A percentile compares a stretch with the other conserved stretches of the same genome.
Conservation (phyloP, 2,888 invertebrate species). For the Erynnis tages region DNA sequence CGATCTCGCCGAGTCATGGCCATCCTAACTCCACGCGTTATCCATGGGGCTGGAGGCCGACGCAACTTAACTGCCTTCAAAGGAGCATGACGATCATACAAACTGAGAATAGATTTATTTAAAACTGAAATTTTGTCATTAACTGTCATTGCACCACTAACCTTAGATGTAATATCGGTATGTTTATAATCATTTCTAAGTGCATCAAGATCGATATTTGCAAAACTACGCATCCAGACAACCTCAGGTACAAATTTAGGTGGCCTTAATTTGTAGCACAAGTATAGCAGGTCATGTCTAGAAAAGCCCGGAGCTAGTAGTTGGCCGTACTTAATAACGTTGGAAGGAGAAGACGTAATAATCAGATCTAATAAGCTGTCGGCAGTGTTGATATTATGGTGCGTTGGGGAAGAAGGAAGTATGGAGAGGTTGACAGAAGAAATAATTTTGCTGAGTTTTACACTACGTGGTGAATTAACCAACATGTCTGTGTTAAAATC, state of each 20-base stretch:
- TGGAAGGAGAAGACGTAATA: not conserved
- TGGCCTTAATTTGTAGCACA: not conserved
- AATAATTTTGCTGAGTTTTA: not conserved
- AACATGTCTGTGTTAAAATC: not conserved
- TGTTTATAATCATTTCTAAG: not conserved
- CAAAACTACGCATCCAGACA: not conserved
- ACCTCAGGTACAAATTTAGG: not conserved
- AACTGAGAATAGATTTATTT: not conserved
- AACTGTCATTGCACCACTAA: not conserved
- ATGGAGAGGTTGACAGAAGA: not conserved
- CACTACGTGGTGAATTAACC: not conserved
- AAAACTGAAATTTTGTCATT: conserved; percentile 1
- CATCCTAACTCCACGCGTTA: not conserved
- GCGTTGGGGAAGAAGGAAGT: not conserved
- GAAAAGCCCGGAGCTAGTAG: not conserved
- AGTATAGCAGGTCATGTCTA: not conserved
- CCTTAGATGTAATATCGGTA: not conserved
- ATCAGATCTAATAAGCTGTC: not conserved
- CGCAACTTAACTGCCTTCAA: not conserved
- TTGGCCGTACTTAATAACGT: not conserved
- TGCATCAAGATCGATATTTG: not conserved
- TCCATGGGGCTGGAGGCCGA: not conserved
- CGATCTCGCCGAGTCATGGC: conserved; percentile 2
- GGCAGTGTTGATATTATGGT: not conserved
- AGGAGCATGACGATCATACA: not conserved